Percentiles rank a stretch among this genome's conserved stretches.
These are phyloP conservation scores for Danio aesculapii DNA, from an alignment of 2,797 vertebrate species.

Conservation along the genomic window DNA sequence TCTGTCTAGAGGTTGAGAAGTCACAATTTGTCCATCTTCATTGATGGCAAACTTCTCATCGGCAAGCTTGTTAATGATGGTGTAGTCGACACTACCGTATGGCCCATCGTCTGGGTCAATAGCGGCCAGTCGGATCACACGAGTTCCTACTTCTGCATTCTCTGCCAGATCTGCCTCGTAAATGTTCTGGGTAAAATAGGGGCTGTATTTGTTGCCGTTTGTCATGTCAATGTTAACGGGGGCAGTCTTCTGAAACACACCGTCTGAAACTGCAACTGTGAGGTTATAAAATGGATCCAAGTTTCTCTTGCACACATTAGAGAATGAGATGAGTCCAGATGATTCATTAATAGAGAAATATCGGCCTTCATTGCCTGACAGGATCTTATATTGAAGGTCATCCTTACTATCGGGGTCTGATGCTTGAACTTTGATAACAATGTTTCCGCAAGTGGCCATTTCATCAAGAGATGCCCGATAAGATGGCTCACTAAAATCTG, in stretches of 20 bases:
- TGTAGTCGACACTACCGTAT: conserved; percentile 93
- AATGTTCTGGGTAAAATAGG: conserved; percentile 88
- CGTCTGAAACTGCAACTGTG: conserved; percentile 93
- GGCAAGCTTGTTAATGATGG: conserved; percentile 95
- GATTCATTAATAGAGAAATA: conserved; percentile 94
- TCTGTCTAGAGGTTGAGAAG: conserved; percentile 89
- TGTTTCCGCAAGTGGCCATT: conserved; percentile 92
- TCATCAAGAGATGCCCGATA: conserved; percentile 91
- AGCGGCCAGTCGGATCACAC: conserved; percentile 91
- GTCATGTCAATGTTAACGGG: conserved; percentile 95
- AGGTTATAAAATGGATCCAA: conserved; percentile 89
- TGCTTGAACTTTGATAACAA: conserved; percentile 95
- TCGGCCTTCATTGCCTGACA: conserved; percentile 92
- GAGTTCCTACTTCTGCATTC: conserved; percentile 92
- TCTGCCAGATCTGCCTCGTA: conserved; percentile 95
- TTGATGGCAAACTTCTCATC: conserved; percentile 92
- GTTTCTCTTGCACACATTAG: conserved; percentile 91
- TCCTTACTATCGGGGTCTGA: conserved; percentile 88
- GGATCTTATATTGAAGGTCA: conserved; percentile 90
- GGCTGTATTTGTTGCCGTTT: conserved; percentile 90
- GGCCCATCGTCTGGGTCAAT: conserved; percentile 92
- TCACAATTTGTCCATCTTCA: conserved; percentile 86
- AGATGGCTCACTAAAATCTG: conserved; percentile 86
- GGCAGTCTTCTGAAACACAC: conserved; percentile 92
- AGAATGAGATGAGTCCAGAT: conserved; percentile 93